Percentiles rank a stretch among this genome's conserved stretches.
Conservation (phyloP, 1,140 invertebrate species). For the Leptinotarsa lineolata region DNA sequence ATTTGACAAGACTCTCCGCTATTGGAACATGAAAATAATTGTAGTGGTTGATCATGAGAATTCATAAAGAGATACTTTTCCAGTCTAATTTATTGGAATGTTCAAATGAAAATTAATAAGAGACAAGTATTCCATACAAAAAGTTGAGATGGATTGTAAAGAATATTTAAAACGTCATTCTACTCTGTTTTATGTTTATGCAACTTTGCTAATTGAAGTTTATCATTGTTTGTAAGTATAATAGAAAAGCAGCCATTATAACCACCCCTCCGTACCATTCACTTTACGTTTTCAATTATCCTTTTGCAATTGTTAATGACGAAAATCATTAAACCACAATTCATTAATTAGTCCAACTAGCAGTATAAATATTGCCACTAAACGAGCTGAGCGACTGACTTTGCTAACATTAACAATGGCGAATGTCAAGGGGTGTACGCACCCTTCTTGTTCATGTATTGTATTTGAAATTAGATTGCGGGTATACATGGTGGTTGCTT, state of each 20-base stretch:
- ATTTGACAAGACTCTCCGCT: too few relatives aligned
- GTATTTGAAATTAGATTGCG: background rate
- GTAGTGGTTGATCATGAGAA: too few relatives aligned
- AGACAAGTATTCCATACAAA: too few relatives aligned
- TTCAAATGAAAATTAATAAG: too few relatives aligned
- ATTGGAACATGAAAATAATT: too few relatives aligned
- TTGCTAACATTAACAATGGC: background rate
- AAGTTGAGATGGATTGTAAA: too few relatives aligned
- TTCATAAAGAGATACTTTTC: too few relatives aligned
- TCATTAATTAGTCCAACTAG: constrained; percentile 3
- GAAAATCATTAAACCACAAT: constrained; percentile 1
- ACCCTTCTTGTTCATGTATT: background rate
- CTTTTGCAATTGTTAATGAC: background rate
- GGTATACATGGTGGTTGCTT: background rate
- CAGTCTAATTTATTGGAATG: too few relatives aligned
- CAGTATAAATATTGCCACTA: constrained; percentile 4
- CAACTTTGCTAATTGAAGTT: background rate
- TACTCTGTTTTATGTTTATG: too few relatives aligned
- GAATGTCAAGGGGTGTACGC: background rate
- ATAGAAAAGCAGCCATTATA: background rate
- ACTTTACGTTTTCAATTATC: background rate
- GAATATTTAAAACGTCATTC: too few relatives aligned
- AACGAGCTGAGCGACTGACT: background rate
- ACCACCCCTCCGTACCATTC: background rate
- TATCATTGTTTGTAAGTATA: background rate